Percentiles rank a stretch among this genome's conserved stretches.
Conservation (phyloP, 2,888 invertebrate genomes). For the Cheilosia scutellata region DNA sequence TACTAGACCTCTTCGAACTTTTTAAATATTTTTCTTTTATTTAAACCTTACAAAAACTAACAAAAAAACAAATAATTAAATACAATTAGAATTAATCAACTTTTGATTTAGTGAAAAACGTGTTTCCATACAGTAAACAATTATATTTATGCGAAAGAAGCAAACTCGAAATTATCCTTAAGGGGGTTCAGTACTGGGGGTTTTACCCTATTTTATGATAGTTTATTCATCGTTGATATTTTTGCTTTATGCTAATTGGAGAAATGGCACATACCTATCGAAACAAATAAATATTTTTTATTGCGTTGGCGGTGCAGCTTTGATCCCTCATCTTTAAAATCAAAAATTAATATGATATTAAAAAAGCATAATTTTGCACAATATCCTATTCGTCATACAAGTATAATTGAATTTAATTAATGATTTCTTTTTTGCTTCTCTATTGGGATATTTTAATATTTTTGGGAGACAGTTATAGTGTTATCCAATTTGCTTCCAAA, state of each 20-base stretch:
- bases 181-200: too few relatives aligned
- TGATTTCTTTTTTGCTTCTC: not conserved
- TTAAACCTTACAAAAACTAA: too few relatives aligned
- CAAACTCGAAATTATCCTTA: too few relatives aligned
- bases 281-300: slow-evolving; percentile 14
- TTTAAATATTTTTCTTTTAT: too few relatives aligned
- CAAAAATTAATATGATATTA: not conserved
- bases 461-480: not conserved
- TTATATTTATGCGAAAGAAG: too few relatives aligned
- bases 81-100: too few relatives aligned
- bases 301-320: slow-evolving; percentile 9
- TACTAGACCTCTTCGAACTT: too few relatives aligned
- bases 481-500: slow-evolving; percentile 10
- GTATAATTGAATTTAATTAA: slow-evolving; percentile 50
- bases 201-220: too few relatives aligned
- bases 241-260: slow-evolving; percentile 55
- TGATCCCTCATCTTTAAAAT: slow-evolving; percentile 5
- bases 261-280: slow-evolving; percentile 25
- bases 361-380: slow-evolving; percentile 39
- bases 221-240: too few relatives aligned
- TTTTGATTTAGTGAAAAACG: too few relatives aligned
- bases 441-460: slow-evolving; percentile 22
- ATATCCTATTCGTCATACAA: slow-evolving; percentile 33
- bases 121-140: too few relatives aligned
- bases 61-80: too few relatives aligned